These are phyloP conservation scores for Ptychoptera contaminata DNA, from an alignment of 2,888 invertebrate species.

Conservation along the genomic window DNA sequence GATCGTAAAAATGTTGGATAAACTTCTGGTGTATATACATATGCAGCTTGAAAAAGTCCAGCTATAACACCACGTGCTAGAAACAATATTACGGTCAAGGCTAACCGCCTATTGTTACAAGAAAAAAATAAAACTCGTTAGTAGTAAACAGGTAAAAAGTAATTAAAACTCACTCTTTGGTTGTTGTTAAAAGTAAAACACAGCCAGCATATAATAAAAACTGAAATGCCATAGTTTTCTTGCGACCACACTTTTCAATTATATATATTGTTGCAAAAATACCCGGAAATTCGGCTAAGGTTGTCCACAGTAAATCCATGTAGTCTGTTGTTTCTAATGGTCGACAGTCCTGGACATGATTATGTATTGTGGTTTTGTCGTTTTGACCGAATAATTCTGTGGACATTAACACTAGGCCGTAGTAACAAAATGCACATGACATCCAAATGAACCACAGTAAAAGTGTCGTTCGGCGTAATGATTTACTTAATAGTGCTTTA, in stretches of 20 bases:
- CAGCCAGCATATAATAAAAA: conserved; percentile 70
- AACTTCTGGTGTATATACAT: conserved; percentile 91
- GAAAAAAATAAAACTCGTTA: conserved; percentile 1
- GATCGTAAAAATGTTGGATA: conserved; percentile 81
- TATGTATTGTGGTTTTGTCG: conserved; percentile 17
- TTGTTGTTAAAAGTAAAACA: conserved; percentile 57
- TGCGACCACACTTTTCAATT: conserved; percentile 79
- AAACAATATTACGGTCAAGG: conserved; percentile 70
- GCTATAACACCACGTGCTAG: conserved; percentile 82
- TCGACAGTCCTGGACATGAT: conserved; percentile 36
- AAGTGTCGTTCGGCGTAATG: conserved; percentile 67
- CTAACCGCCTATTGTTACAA: conserved; percentile 43
- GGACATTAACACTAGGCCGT: conserved; percentile 86
- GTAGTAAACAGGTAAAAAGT: conserved; percentile 1
- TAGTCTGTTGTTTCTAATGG: conserved; percentile 74
- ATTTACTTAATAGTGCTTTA: conserved; percentile 58
- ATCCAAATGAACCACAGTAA: conserved; percentile 92
- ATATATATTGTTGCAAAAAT: conserved; percentile 78
- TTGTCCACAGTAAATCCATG: conserved; percentile 85
- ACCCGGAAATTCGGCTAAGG: conserved; percentile 85
- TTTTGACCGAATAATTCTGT: conserved; percentile 58
- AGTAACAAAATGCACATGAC: conserved; percentile 89
- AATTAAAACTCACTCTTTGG: conserved; percentile 42
- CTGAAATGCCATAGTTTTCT: conserved; percentile 87
- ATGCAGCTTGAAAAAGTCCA: conserved; percentile 88